Base-by-base conservation (phyloP, 2,113 vertebrate species). In the Ploceus nigricollis region DNA sequence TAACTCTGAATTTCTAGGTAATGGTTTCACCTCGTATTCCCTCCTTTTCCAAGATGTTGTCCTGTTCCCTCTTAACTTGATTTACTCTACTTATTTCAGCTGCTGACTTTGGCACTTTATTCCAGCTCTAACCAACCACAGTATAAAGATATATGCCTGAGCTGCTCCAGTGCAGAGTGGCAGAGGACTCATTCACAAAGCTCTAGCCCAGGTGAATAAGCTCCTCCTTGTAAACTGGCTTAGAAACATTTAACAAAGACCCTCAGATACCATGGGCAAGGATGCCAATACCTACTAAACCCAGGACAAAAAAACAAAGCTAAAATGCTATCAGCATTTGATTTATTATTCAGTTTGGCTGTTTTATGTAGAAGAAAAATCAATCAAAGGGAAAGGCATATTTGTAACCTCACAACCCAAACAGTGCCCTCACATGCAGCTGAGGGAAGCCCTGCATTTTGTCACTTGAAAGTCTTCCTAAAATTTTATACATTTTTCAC, bases 51-150 rank as follows among this genome's bases (percentile, higher is more conserved):
- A 97, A 95, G 92, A 95, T 93, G 94, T 97, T 97, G 97, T 97
- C 90, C 96, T 78, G 8, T 65, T 97, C 87, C 97, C 97, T 97
- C 97, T 98, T 97, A 97, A 98, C 82, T 95, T 98, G 98, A 98
- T 98, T 98, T 98, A 98, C 96, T 97, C 97, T 95, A 86, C 97
- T 97, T 87, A 96, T 89, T 97, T 94, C 95, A 77, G 81, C 88
- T 98, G 98, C 97, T 98, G 98, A 98, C 94, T 98, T 98, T 98
- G 98, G 97, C 98, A 97, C 75, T 70, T 93, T 85, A 82, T 85
- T 91, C 93, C 50, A 78, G 80, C 78, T 97, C 86, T 93, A 76
- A 76, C 93, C 93, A 51, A 97, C 97, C 97, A 89, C 96, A 89
- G 90, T 35, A 60, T 70, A 94, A 85, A 79, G 96, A 80, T 94